Evolutionary conservation across 2,797 vertebrate species (phyloP), one percentile per base, ranked within the genome.

Genomic region (Sus cebifrons): DNA sequence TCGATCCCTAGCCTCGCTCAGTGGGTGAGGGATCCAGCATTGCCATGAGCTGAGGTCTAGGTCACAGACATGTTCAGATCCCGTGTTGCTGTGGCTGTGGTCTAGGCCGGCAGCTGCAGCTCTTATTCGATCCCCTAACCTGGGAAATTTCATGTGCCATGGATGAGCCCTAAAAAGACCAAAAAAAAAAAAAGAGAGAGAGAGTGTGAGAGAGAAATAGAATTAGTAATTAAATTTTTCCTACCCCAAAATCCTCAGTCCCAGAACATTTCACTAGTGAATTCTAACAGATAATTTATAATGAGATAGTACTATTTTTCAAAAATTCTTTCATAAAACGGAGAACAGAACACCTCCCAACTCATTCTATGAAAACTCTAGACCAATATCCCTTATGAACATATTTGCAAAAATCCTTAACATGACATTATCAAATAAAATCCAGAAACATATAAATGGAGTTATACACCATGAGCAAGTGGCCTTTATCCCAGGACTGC

Each of bases 391-490:
- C 8, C 14, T 79, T 36, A 60, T 29, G 23, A 88, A 65, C 11
- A 40, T 40, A 88, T 58, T 56, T 81, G 68, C 5, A 64, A 87
- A 93, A 81, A 54, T 78, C n/a, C 44, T 73, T 73, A 79, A 62
- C 56, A 93, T 27, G 68, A 32, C 71, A n/a, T 81, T 81, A 87
- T 15, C 77, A 87, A 73, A 81, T 62, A 71, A 93, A 82, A 82
- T 65, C 12, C 32, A 20, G 27, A 15, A 88, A 56, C 16, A 17
- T 73, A 56, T 73, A 73, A 73, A 73, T 56, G 65, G 23, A 62
- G 52, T 73, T 65, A 62, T 54, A 25, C 1, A 71, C 44, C 25
- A 87, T 36, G 56, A 40, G 23, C 84, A 93, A 93, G 10, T 71
- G 23, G 14, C 2, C 18, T 87, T 81, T 81, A 87, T 71, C 54